phyloP scores from a whole-genome alignment of 2,113 vertebrate species.

The Ptilonorhynchus violaceus region DNA sequence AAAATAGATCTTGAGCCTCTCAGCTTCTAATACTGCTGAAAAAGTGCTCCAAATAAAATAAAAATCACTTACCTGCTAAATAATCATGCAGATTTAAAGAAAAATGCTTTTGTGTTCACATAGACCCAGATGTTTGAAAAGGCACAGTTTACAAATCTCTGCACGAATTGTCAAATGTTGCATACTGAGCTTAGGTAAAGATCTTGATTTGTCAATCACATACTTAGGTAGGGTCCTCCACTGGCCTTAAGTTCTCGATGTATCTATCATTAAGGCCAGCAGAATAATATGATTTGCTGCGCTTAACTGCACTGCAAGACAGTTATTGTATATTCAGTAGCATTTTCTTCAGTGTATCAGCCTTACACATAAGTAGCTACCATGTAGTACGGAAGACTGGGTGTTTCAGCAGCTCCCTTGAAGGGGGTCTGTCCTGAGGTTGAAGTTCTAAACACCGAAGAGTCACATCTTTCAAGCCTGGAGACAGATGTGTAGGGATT shows the following conservation, averaged over 20 bases:
- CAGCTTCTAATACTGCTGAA: constrained; percentile 76
- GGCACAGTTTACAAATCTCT: constrained; percentile 75
- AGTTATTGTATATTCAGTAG: constrained; percentile 68
- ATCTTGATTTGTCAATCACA: constrained; percentile 76
- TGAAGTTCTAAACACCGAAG: constrained; percentile 90
- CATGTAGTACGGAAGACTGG: constrained; percentile 85
- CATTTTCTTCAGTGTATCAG: constrained; percentile 44
- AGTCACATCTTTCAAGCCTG: constrained; percentile 85
- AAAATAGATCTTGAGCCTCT: constrained; percentile 70
- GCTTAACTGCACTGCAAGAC: constrained; percentile 33
- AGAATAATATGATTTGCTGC: constrained; percentile 30
- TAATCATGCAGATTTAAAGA: constrained; percentile 64
- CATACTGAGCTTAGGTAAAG: constrained; percentile 76
- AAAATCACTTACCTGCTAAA: constrained; percentile 65
- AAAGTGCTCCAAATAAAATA: constrained; percentile 72
- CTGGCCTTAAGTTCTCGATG: constrained; percentile 34
- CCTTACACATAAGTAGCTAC: constrained; percentile 65
- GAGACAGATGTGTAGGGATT: constrained; percentile 84
- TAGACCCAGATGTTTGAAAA: constrained; percentile 71
- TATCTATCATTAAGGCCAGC: constrained; percentile 44
- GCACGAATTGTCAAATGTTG: constrained; percentile 67
- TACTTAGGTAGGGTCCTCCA: constrained; percentile 62
- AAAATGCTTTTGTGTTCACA: constrained; percentile 51
- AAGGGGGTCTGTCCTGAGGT: constrained; percentile 85
- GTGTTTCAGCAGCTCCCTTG: constrained; percentile 87